phyloP scores from a whole-genome alignment of 1,140 invertebrate genomes.

The Drosophila insularis region DNA sequence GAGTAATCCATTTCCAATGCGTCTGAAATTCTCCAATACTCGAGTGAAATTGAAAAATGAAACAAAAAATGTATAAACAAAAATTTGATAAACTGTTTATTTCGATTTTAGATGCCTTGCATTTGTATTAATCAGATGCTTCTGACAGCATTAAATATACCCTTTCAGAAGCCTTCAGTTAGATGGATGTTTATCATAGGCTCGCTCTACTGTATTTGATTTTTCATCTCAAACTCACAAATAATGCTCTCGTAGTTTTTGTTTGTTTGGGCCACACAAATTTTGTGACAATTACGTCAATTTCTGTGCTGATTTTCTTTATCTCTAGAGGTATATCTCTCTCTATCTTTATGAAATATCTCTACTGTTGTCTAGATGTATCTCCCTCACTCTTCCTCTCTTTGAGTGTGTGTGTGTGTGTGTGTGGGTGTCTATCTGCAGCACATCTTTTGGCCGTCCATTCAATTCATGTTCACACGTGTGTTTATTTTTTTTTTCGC shows the following conservation, averaged over 20 bases:
- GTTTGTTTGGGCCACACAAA: constrained; percentile 33
- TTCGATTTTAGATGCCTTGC: no score
- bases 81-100: no score
- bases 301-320: constrained; percentile 69
- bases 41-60: no score
- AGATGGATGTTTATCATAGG: background rate
- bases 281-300: constrained; percentile 76
- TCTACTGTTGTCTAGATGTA: constrained; percentile 21
- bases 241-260: constrained; percentile 6
- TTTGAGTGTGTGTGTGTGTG: constrained; percentile 17
- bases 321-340: constrained; percentile 29
- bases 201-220: constrained; percentile 7
- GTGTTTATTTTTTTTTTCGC: constrained; percentile 66
- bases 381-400: background rate
- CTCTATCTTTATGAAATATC: constrained; percentile 33
- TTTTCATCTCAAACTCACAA: constrained; percentile 24
- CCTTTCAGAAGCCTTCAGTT: no score
- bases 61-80: no score
- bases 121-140: no score
- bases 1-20: no score
- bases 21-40: no score
- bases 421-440: constrained; percentile 44
- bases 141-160: no score
- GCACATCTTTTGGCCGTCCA: constrained; percentile 66
- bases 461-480: constrained; percentile 74